Evolutionary conservation across 1,140 invertebrate species (phyloP), one percentile per base, ranked within the genome.

Genomic region (Spodoptera frugiperda): DNA sequence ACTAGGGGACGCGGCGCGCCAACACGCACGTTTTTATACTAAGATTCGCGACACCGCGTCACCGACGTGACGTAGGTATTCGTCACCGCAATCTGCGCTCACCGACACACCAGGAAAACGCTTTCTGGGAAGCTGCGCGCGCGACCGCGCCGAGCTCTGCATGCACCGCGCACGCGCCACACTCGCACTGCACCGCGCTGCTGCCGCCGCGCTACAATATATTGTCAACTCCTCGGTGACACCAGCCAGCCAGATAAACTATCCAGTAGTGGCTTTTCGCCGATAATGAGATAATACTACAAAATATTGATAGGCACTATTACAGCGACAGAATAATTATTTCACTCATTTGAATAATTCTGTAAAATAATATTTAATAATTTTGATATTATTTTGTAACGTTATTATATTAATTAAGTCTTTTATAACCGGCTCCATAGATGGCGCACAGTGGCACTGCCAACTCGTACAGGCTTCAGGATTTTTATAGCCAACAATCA

Each of bases 61-160:
- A 93, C 63, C 75, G 72, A 25, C 70, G 84, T 91, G 88, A 92
- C 89, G 89, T 90, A 74, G 79, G 65, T 70, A 84, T 85, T 85
- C 88, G 87, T 87, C 86, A 88, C 61, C 81, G 78, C 70, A 70
- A 70, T 80, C 59, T 68, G 21, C 15, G 51, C n/a, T 46, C 77
- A 55, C 65, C 68, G 80, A 84, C 82, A 84, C 82, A 91, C 86
- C 83, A 93, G 92, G 92, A 93, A 93, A 93, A 93, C 91, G 92
- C 85, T 87, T 93, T 93, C 92, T 85, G 84, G 82, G 91, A 93
- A 93, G 85, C 86, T 87, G 83, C 65, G 81, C 51, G 39, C 61
- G 70, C 55, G 72, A 33, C 71, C 75, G 33, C 71, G 77, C 44
- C 70, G 67, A 48, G 61, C 44, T 57, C 70, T 59, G 46, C 46